phyloP scores from a whole-genome alignment of 1,140 invertebrate genomes.

The Drosophila simulans region DNA sequence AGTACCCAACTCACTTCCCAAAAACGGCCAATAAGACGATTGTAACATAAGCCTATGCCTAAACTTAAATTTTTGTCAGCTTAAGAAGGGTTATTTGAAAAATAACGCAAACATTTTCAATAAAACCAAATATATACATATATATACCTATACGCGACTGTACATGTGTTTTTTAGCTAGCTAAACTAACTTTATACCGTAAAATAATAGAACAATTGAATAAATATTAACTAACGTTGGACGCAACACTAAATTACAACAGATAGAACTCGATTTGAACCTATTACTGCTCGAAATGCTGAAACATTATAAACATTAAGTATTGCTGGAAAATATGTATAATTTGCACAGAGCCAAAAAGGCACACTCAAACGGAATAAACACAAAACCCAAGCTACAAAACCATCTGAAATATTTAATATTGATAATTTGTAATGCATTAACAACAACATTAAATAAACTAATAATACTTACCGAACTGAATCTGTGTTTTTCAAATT shows the following conservation, averaged over 20 bases:
- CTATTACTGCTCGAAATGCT: constrained; percentile 73
- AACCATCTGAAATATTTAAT: constrained; percentile 68
- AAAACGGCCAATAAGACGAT: constrained; percentile 47
- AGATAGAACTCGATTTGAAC: constrained; percentile 54
- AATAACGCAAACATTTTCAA: constrained; percentile 68
- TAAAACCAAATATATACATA: constrained; percentile 43
- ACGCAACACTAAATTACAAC: constrained; percentile 44
- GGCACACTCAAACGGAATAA: constrained; percentile 21
- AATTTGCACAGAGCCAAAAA: constrained; percentile 58
- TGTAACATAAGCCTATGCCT: constrained; percentile 53
- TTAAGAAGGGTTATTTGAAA: constrained; percentile 63
- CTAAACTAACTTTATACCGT: constrained; percentile 74
- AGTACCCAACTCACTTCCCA: constrained; percentile 33
- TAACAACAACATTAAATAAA: constrained; percentile 66
- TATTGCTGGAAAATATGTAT: constrained; percentile 53
- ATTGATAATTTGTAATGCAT: constrained; percentile 59
- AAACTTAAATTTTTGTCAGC: constrained; percentile 45
- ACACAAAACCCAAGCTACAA: constrained; percentile 55
- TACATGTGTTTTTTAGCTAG: constrained; percentile 78
- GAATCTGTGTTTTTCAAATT: not conserved
- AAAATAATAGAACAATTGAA: constrained; percentile 71
- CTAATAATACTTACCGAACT: constrained; percentile 40
- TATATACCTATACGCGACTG: constrained; percentile 59
- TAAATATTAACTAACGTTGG: constrained; percentile 34
- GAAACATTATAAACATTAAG: constrained; percentile 63